A percentile compares a stretch with the other conserved stretches of the same genome.
Conservation (phyloP, 2,888 invertebrate species). For the Eristalinus sepulchralis region DNA sequence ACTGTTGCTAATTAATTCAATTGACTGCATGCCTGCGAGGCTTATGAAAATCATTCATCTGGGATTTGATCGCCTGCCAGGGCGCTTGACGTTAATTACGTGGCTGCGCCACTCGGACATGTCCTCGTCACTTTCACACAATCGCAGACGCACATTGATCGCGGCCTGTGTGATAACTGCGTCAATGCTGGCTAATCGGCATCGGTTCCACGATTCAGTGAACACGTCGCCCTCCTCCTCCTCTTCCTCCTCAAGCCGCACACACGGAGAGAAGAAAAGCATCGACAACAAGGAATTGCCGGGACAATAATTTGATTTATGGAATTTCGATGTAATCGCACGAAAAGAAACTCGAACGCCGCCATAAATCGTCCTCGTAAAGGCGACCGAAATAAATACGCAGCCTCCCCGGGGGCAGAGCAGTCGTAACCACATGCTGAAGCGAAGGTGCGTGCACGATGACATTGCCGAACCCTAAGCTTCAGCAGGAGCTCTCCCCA, state of each 20-base stretch:
- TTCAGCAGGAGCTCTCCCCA: background rate
- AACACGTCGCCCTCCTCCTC: background rate
- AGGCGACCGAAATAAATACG: background rate
- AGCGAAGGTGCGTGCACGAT: background rate
- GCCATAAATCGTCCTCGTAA: conserved; percentile 15
- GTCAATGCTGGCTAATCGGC: background rate
- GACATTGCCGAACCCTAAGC: background rate
- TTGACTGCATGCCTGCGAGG: background rate
- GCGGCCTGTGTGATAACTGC: background rate
- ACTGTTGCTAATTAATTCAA: conserved; percentile 46
- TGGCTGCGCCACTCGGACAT: background rate
- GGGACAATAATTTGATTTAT: conserved; percentile 10
- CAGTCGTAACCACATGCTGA: background rate
- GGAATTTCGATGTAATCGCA: conserved; percentile 15
- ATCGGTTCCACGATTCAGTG: background rate
- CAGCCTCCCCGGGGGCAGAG: background rate
- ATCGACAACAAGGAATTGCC: background rate
- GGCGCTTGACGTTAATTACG: background rate
- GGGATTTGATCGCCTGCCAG: background rate
- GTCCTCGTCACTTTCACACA: background rate
- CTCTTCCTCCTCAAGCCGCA: background rate
- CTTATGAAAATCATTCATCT: conserved; percentile 1
- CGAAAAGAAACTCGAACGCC: background rate
- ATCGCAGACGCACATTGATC: background rate
- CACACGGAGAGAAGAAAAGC: background rate